A percentile compares a stretch with the other conserved stretches of the same genome.
Evolutionary conservation across 2,797 vertebrate species (phyloP).

Genomic region (Cryptoprocta ferox): DNA sequence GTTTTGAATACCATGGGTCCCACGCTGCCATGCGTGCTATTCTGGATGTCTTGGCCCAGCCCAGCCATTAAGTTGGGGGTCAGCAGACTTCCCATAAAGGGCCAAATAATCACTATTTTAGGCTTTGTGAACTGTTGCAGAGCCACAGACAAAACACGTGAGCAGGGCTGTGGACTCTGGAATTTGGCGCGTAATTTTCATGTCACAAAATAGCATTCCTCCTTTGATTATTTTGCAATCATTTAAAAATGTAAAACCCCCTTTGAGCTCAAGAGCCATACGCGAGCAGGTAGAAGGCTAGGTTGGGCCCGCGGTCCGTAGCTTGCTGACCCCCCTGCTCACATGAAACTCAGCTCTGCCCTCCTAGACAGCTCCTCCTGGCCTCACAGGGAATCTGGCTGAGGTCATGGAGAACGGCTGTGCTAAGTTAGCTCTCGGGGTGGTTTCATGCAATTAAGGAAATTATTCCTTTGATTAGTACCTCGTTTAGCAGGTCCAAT

Average conservation of each 20-base stretch:
- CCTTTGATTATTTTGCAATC: slow-evolving; percentile 28
- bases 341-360: neutral
- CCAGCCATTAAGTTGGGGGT: neutral
- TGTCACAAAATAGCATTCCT: slow-evolving; percentile 27
- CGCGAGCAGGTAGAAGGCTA: neutral
- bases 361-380: slow-evolving; percentile 58
- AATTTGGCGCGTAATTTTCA: neutral
- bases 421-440: slow-evolving; percentile 71
- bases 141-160: neutral
- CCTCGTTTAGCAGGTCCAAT: slow-evolving; percentile 75
- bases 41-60: neutral
- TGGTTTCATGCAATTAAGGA: slow-evolving; percentile 75
- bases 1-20: neutral
- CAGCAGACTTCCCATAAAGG: neutral
- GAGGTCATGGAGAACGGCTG: slow-evolving; percentile 62
- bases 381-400: slow-evolving; percentile 59
- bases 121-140: neutral
- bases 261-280: neutral
- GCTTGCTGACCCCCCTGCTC: neutral
- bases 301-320: neutral
- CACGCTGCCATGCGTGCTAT: neutral
- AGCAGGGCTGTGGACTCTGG: neutral
- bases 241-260: slow-evolving; percentile 1
- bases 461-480: slow-evolving; percentile 79
- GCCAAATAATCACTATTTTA: neutral